A percentile compares a stretch with the other conserved stretches of the same genome.
phyloP scores from a whole-genome alignment of 2,113 vertebrate genomes.

The Shinisaurus crocodilurus region DNA sequence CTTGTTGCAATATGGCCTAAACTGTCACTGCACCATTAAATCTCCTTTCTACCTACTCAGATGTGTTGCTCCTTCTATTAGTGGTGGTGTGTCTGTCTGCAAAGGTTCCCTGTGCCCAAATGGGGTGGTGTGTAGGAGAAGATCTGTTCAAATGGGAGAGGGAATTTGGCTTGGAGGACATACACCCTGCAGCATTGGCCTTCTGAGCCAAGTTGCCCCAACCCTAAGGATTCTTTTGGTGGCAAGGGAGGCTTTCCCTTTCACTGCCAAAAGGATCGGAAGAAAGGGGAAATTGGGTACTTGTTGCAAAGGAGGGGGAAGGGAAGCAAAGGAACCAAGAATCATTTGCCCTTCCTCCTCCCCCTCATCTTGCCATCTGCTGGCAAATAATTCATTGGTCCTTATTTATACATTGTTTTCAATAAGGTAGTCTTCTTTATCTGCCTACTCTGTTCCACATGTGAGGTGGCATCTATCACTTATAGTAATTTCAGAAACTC shows the following conservation, averaged over 20 bases:
- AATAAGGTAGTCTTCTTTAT: background rate
- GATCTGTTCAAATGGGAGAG: background rate
- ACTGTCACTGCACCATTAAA: background rate
- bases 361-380: background rate
- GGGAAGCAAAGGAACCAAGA: background rate
- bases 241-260: background rate
- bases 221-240: background rate
- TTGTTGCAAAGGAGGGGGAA: background rate
- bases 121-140: background rate
- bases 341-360: background rate
- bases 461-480: background rate
- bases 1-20: background rate
- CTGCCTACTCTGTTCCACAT: background rate
- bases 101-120: too few species aligned
- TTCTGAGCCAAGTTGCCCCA: background rate
- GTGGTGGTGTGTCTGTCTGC: background rate
- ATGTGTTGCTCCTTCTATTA: background rate
- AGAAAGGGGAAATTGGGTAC: background rate
- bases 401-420: background rate
- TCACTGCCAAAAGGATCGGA: background rate
- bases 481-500: background rate
- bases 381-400: background rate
- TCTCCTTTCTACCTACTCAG: background rate
- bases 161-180: background rate
- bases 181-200: too few species aligned